Evolutionary conservation across 2,113 vertebrate genomes (phyloP), one percentile per base, ranked within the genome.

Genomic region (Salvelinus namaycush): DNA sequence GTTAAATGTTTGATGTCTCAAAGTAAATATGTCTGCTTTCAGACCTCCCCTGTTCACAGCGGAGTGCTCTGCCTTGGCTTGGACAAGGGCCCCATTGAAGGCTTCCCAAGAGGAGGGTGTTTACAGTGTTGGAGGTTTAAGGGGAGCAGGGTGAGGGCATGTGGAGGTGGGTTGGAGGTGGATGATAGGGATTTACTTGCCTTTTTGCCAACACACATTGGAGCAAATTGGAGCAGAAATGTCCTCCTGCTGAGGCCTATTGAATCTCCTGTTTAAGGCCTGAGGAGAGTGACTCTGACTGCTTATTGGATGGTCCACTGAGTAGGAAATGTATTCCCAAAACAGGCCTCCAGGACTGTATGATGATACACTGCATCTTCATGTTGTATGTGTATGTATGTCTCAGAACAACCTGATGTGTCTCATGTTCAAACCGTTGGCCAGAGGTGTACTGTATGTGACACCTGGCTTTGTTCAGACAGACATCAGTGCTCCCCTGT

Each of bases 31-130:
- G 73, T 81, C 71, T 13, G 5, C 27, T 13, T 29, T 67, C 65
- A 67, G 27, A 14, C 65, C 12, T 67, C 3, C 65, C 65, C 67
- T 29, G 73, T 79, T 87, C 81, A 80, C 84, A 86, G 83, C 88
- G 76, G 86, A 91, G 87, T 83, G 88, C 86, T 87, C 82, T 83
- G 72, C 77, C 31, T 11, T 44, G 39, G 39, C 39, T 89, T 80
- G 82, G 88, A 90, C 87, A 85, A 83, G 82, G 69, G 87, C 82
- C 86, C 86, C 87, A 89, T 92, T 92, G 84, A 92, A 88, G 86
- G 85, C 68, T 74, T 72, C 60, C 78, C 74, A 81, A 68, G 48
- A 82, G 48, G 81, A 60, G 82, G 78, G 82, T 76, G 76, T 84
- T 81, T 79, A 44, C 72, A 67, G 70, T 69, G 81, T 79, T 73